Evolutionary conservation across 2,797 vertebrate species (phyloP), one percentile per base, ranked within the genome.

Genomic region (Eleutherodactylus coqui): DNA sequence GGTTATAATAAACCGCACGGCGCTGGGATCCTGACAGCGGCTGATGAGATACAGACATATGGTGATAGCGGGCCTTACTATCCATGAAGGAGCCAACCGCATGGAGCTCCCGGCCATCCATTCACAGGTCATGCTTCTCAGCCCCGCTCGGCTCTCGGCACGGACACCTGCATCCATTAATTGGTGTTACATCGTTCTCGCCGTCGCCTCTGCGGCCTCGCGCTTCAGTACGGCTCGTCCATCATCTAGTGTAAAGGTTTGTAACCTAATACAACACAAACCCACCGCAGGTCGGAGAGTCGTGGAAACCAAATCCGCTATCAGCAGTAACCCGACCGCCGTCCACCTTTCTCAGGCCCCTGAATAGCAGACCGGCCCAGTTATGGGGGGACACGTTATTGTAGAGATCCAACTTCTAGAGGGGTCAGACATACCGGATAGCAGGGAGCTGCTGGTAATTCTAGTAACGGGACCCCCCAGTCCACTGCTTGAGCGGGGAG

Each of bases 11-110:
- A 79, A 72, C n/a, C 81, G 8, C 64, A 36, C 19, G 29, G 21
- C 47, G 82, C 36, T 73, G 32, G 55, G 21, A 4, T 0, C 45
- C 0, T 24, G 1, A 80, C 86, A 47, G 72, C 67, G 5, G 21
- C 83, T 0, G 73, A 87, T 84, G 62, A 36, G 75, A 79, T 84
- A 51, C 86, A 87, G 86, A 83, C 78, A 60, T 60, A 41, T 70
- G 8, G 77, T 55, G 84, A 19, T 85, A 4, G 9, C 83, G 87
- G 51, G 8, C 32, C 21, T 87, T 5, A 2, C 24, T 87, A 80
- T 67, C 53, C 49, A 75, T 34, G 47, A 36, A 77, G 27, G 51
- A 85, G 45, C 0, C 79, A 19, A 62, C 76, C 0, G 53, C 78
- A 47, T 32, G 1, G 27, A 72, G 85, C 34, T 79, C 34, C 34